phyloP scores from a whole-genome alignment of 2,888 invertebrate species.

The Drosophila mimica region DNA sequence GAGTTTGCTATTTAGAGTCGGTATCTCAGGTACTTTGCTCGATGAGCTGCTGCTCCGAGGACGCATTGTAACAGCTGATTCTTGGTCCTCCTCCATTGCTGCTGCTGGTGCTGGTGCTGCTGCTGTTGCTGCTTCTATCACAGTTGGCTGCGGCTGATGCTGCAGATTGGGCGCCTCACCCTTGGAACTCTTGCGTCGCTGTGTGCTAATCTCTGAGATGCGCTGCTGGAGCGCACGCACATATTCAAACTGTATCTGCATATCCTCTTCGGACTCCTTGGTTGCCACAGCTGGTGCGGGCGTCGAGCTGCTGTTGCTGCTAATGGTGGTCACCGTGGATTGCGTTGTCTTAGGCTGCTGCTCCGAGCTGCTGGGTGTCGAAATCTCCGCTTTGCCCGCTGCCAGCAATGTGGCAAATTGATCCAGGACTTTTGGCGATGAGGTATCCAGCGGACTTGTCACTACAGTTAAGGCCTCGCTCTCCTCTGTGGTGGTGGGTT shows the following conservation, averaged over 20 bases:
- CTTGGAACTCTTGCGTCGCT: constrained; percentile 86
- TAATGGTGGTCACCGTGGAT: constrained; percentile 73
- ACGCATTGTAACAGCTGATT: constrained; percentile 40
- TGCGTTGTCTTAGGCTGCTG: constrained; percentile 82
- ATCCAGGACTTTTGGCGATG: constrained; percentile 77
- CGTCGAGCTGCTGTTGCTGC: constrained; percentile 52
- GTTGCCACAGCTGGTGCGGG: constrained; percentile 32
- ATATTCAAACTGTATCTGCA: constrained; percentile 85
- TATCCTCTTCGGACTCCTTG: constrained; percentile 63
- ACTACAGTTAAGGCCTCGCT: constrained; percentile 87
- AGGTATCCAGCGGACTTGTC: constrained; percentile 86
- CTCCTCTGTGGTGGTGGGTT: constrained; percentile 87
- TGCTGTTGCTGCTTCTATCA: constrained; percentile 76
- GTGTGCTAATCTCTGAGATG: constrained; percentile 89
- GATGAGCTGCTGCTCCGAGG: constrained; percentile 61
- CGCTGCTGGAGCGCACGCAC: constrained; percentile 89
- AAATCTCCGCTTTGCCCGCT: constrained; percentile 59
- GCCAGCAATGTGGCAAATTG: constrained; percentile 63
- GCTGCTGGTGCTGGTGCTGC: constrained; percentile 8
- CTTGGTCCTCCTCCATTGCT: constrained; percentile 17
- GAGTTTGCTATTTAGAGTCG: constrained; percentile 88
- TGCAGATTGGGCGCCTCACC: constrained; percentile 79
- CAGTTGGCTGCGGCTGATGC: constrained; percentile 70
- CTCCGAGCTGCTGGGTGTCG: constrained; percentile 83
- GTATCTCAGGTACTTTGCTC: constrained; percentile 84